phyloP scores from a whole-genome alignment of 2,113 vertebrate genomes.

The Python bivittatus region DNA sequence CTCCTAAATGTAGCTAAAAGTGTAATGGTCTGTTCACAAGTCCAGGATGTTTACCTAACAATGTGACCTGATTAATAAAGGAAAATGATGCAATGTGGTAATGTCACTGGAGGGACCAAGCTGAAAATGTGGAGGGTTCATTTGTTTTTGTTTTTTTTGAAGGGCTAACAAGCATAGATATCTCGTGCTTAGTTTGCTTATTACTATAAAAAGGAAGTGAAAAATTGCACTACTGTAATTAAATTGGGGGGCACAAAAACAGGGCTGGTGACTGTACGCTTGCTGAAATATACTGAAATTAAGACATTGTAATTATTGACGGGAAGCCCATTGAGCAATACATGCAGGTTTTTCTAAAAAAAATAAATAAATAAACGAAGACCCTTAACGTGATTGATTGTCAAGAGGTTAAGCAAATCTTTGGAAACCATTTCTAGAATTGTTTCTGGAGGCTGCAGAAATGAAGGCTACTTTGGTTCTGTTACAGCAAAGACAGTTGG shows the following conservation, averaged over 20 bases:
- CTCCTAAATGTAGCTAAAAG: not conserved
- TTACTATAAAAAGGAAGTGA: not conserved
- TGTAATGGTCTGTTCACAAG: not conserved
- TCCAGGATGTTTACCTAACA: not conserved
- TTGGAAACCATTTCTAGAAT: not conserved
- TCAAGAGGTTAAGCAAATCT: not conserved
- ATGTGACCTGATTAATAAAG: not conserved
- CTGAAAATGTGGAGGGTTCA: not conserved
- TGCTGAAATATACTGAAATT: not conserved
- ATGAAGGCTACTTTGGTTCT: not conserved
- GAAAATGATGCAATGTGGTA: not conserved
- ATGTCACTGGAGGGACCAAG: not conserved
- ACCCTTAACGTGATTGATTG: too few species aligned
- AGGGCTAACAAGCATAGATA: not conserved
- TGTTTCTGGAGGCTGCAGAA: not conserved
- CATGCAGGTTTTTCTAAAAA: not conserved
- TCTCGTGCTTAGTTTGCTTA: not conserved
- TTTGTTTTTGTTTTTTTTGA: not conserved
- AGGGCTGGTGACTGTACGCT: not conserved
- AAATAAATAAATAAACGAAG: not conserved
- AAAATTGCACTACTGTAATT: not conserved
- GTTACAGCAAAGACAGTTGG: not conserved
- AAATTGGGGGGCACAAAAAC: not conserved
- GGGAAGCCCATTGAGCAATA: not conserved
- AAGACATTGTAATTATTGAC: not conserved